phyloP scores from a whole-genome alignment of 2,888 invertebrate genomes.

The Anarsia innoxiella region DNA sequence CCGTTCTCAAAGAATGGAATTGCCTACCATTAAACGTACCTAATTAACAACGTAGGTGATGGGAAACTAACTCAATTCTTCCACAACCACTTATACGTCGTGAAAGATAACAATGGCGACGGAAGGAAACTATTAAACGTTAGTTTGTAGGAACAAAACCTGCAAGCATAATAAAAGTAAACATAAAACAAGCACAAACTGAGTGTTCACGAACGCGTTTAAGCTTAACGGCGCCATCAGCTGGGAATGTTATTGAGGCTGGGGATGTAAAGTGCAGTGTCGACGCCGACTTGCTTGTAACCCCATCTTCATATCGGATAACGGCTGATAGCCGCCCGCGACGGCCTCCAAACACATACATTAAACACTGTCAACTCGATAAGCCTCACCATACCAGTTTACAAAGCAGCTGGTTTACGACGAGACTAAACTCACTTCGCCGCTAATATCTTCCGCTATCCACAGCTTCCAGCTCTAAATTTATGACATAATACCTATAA shows the following conservation, averaged over 20 bases:
- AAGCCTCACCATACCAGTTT: constrained; percentile 5
- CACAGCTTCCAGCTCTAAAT: constrained; percentile 8
- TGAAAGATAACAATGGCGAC: neutral
- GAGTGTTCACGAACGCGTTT: constrained; percentile 28
- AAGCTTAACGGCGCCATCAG: constrained; percentile 44
- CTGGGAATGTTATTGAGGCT: constrained; percentile 42
- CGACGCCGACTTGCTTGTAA: constrained; percentile 20
- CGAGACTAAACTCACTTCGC: constrained; percentile 5
- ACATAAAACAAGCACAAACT: constrained; percentile 34
- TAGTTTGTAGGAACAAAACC: neutral
- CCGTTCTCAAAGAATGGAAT: too few species aligned
- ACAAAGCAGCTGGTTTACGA: constrained; percentile 12
- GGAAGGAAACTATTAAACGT: neutral
- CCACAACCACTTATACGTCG: too few species aligned
- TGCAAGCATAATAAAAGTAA: constrained; percentile 20
- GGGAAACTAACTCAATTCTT: too few species aligned
- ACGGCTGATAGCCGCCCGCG: constrained; percentile 10
- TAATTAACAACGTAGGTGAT: too few species aligned
- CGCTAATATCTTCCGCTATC: constrained; percentile 14
- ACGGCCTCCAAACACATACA: constrained; percentile 12
- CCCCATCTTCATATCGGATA: constrained; percentile 10
- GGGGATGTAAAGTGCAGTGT: constrained; percentile 30
- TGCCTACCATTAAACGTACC: too few species aligned
- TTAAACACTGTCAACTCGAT: constrained; percentile 17
- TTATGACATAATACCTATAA: constrained; percentile 8